Evolutionary conservation across 1,140 invertebrate genomes (phyloP), one percentile per base, ranked within the genome.

Genomic region (Bombus confusus): DNA sequence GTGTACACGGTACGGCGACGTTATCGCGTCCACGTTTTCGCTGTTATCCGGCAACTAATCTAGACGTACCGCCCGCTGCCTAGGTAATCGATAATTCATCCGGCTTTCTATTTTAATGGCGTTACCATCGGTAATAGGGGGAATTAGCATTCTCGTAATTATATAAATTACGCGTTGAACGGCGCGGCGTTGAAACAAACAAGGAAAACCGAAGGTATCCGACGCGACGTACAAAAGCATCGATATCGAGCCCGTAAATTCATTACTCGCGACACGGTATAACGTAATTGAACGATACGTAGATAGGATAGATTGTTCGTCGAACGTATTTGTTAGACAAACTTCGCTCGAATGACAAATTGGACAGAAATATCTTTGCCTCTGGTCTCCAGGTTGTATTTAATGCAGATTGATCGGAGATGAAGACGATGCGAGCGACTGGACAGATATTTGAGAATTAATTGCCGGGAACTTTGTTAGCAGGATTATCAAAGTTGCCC

Each of bases 141-240:
- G 59, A 83, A 76, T 83, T 69, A 47, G 41, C 77, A 39, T 69
- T 66, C 57, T 22, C 34, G 73, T 64, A 77, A 83, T 83, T 68
- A 52, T 77, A 83, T 83, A 75, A 83, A 83, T 77, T 83, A 76
- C 34, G 72, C 43, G 39, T 39, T 25, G 52, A 47, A n/a, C 9
- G 57, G 8, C 47, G 39, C 37, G 12, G 28, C 47, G 18, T 52
- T 52, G 47, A 52, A 18, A 52, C 47, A 69, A 37, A 3, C 34
- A n/a, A 64, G 9, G 25, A 31, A 57, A 28, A 13, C 25, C 62
- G 66, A 25, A 52, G 47, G 47, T 34, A 52, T 37, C 31, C 8
- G 43, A 37, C 25, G 25, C 41, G 12, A 52, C 25, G 39, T 31
- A 64, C 76, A 72, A 78, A 43, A 43, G 43, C 66, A 25, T 12